Evolutionary conservation across 2,888 invertebrate genomes (phyloP).

Genomic region (Oscheius sp.): DNA sequence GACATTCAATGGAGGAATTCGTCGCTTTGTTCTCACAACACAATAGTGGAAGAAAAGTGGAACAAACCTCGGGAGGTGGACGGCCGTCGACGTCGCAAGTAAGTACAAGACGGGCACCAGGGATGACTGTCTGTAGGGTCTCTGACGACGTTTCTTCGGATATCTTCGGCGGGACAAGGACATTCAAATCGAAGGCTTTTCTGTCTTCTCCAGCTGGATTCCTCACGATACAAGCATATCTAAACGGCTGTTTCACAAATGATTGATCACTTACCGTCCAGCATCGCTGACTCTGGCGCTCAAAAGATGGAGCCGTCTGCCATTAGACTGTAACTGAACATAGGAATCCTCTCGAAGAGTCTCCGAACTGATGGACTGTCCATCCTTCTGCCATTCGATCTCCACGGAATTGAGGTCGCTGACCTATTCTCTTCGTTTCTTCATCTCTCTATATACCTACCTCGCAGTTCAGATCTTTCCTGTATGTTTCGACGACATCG

Average conservation of each 20-base stretch:
- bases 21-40: slow-evolving; percentile 9
- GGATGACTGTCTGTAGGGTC: slow-evolving; percentile 51
- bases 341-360: slow-evolving; percentile 50
- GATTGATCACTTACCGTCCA: slow-evolving; percentile 35
- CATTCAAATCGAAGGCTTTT: slow-evolving; percentile 62
- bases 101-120: slow-evolving; percentile 65
- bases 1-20: slow-evolving; percentile 8
- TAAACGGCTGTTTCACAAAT: neutral
- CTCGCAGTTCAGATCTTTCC: slow-evolving; percentile 51
- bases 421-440: neutral
- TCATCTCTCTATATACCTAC: slow-evolving; percentile 27
- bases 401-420: slow-evolving; percentile 35
- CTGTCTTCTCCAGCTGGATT: slow-evolving; percentile 65
- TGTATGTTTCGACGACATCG: slow-evolving; percentile 48
- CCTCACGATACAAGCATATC: slow-evolving; percentile 57
- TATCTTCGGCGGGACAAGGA: slow-evolving; percentile 61
- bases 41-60: neutral
- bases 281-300: slow-evolving; percentile 52
- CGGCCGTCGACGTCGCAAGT: slow-evolving; percentile 70
- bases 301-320: slow-evolving; percentile 38
- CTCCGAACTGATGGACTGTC: slow-evolving; percentile 49
- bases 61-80: slow-evolving; percentile 72
- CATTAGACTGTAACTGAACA: slow-evolving; percentile 31
- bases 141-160: slow-evolving; percentile 59
- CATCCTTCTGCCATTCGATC: slow-evolving; percentile 66